Percentiles rank a stretch among this genome's conserved stretches.
These are phyloP conservation scores for Sinocyclocheilus anshuiensis DNA, from an alignment of 2,113 vertebrate genomes.

Conservation along the genomic window DNA sequence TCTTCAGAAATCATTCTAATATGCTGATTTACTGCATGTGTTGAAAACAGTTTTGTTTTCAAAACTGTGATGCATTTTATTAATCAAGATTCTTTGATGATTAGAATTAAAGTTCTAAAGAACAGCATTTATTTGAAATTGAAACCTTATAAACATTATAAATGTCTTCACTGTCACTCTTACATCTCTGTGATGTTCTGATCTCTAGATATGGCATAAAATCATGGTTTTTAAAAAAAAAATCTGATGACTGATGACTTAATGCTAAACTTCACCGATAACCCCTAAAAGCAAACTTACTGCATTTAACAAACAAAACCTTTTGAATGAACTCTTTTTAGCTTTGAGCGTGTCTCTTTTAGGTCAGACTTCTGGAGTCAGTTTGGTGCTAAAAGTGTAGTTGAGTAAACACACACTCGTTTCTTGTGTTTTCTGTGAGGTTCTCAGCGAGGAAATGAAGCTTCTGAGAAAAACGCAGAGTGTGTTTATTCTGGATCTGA, in stretches of 20 bases:
- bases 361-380: neutral
- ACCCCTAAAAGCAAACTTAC: neutral
- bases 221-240: neutral
- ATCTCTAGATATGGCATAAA: neutral
- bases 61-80: too few species aligned
- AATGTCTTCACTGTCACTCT: neutral
- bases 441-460: conserved; percentile 13
- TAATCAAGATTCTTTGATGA: too few species aligned
- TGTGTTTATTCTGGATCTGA: conserved; percentile 38
- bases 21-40: neutral
- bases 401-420: neutral
- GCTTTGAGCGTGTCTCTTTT: neutral
- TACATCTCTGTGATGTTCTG: neutral
- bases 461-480: conserved; percentile 11
- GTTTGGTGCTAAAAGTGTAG: neutral
- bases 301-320: neutral
- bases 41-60: too few species aligned
- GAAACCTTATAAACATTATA: too few species aligned
- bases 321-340: neutral
- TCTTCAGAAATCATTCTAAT: neutral
- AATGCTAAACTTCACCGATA: neutral
- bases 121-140: too few species aligned
- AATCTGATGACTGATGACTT: neutral
- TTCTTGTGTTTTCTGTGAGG: neutral
- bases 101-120: too few species aligned